Evolutionary conservation across 1,140 invertebrate species (phyloP).

Genomic region (Eufriesea mexicana): DNA sequence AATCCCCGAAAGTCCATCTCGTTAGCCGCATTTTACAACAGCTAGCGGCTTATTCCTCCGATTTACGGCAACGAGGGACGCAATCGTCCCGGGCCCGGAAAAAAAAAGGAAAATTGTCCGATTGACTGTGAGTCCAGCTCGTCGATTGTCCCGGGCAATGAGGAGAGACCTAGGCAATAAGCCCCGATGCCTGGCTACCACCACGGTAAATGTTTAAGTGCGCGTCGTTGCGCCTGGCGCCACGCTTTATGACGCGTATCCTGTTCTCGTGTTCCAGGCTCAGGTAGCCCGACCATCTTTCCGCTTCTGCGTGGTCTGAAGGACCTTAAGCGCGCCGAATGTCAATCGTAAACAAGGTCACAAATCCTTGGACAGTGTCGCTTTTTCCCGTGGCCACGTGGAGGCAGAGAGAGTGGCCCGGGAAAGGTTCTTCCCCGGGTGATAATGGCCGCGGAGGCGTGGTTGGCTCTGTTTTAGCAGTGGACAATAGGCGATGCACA

Average conservation of each 20-base stretch:
- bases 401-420: background rate
- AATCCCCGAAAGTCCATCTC: background rate
- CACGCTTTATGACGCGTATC: constrained; percentile 68
- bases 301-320: background rate
- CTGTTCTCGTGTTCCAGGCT: constrained; percentile 28
- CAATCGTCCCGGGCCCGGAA: no score
- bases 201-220: constrained; percentile 38
- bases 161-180: background rate
- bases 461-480: background rate
- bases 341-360: constrained; percentile 45
- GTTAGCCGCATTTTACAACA: background rate
- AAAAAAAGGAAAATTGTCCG: background rate
- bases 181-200: background rate
- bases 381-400: constrained; percentile 9
- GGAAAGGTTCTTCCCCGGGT: background rate
- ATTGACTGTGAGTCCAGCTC: background rate
- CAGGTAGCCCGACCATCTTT: constrained; percentile 50
- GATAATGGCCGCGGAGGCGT: background rate
- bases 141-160: background rate
- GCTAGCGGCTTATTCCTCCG: background rate
- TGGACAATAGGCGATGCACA: background rate
- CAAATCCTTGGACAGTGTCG: background rate
- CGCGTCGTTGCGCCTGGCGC: constrained; percentile 71
- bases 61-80: constrained; percentile 3
- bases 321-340: background rate